Conservation (phyloP, 2,797 vertebrate genomes). For the Sebastes steindachneri region DNA sequence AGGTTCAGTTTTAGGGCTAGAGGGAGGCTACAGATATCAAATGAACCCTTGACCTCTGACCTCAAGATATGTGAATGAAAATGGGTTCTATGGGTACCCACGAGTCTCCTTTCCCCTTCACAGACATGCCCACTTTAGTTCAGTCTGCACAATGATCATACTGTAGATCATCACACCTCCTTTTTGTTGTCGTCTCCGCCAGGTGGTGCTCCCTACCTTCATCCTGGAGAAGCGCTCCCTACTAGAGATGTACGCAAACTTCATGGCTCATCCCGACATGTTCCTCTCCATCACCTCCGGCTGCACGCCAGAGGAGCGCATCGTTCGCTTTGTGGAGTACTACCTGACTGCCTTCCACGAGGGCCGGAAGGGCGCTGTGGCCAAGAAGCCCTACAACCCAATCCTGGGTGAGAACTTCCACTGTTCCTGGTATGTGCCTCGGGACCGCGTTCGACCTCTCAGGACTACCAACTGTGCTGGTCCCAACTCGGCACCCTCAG, state of each 20-base stretch:
- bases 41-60: too few relatives aligned
- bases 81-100: too few relatives aligned
- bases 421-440: constrained; percentile 91
- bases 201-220: constrained; percentile 71
- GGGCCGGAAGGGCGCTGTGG: constrained; percentile 89
- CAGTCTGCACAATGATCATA: neutral
- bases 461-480: neutral
- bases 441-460: constrained; percentile 75
- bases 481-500: constrained; percentile 4
- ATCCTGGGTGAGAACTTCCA: constrained; percentile 90
- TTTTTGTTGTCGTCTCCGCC: neutral
- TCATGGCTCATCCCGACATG: constrained; percentile 88
- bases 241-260: constrained; percentile 90
- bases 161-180: neutral
- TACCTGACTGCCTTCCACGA: constrained; percentile 92
- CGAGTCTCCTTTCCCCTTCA: too few relatives aligned
- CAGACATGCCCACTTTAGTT: too few relatives aligned
- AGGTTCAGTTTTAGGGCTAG: too few relatives aligned
- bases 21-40: too few relatives aligned
- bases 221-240: constrained; percentile 89
- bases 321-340: constrained; percentile 87
- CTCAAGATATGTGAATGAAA: too few relatives aligned
- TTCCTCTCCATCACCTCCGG: constrained; percentile 84
- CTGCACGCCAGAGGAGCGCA: constrained; percentile 70
- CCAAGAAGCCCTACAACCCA: constrained; percentile 94